Evolutionary conservation across 2,797 vertebrate genomes (phyloP), one percentile per base, ranked within the genome.

Genomic region (Enteromius unitaeniatus): DNA sequence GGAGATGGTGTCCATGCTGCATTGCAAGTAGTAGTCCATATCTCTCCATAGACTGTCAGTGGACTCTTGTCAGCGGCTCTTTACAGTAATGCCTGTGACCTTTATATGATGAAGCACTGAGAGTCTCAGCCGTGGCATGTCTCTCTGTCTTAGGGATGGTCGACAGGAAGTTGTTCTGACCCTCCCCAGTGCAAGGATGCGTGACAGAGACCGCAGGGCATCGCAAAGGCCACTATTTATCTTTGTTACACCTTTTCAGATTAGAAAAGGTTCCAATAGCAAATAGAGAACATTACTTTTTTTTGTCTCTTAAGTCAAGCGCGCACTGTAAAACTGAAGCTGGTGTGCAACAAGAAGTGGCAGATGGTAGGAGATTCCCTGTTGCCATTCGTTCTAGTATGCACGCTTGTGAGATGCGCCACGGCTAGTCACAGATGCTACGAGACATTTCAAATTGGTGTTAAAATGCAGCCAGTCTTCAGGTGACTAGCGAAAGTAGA

Each of bases 51-150:
- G 72, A 70, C 68, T 82, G 84, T 87, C 77, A 87, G 64, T 87
- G 88, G 88, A 86, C 89, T 87, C 67, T 88, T 90, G 87, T 91
- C 92, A 87, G 84, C 69, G 72, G 76, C 84, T 89, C 87, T 60
- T 45, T 87, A 88, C 90, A 80, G 92, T 90, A 86, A 88, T 86
- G 83, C 85, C 81, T 64, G 87, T 94, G 94, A 94, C 93, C 93
- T 95, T 94, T 94, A 88, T 87, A 89, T 93, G 94, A 94, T 93
- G 87, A 92, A 95, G 89, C 90, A 55, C 81, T 83, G 67, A 86
- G 86, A 88, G 87, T 86, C 86, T 87, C 78, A 49, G 86, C 72
- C 84, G 84, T 93, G 93, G 94, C 94, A 91, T 77, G 87, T 89
- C 87, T 85, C 91, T 94, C 90, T 90, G 91, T 95, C 94, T 94